phyloP scores from a whole-genome alignment of 2,113 vertebrate genomes.

The Lepisosteus oculatus region DNA sequence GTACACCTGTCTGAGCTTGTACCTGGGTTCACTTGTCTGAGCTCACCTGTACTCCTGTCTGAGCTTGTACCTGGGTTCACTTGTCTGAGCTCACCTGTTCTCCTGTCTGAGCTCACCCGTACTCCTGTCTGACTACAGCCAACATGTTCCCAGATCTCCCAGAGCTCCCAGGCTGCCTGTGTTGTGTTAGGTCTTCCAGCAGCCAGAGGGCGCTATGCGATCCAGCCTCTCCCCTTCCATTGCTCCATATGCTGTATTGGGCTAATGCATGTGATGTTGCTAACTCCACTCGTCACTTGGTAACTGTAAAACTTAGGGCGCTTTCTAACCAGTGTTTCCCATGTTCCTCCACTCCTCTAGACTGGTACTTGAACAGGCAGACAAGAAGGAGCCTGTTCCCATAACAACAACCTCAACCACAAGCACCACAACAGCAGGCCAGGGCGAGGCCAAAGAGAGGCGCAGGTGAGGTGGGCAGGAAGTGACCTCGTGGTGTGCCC shows the following conservation, averaged over 20 bases:
- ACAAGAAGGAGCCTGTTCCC: slow-evolving; percentile 55
- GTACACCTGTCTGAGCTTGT: neutral
- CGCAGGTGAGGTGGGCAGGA: slow-evolving; percentile 58
- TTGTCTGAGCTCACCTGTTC: neutral
- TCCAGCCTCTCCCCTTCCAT: neutral
- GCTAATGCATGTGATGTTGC: no score
- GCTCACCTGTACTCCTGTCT: neutral
- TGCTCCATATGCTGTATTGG: no score
- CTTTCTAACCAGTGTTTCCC: no score
- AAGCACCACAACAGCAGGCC: slow-evolving; percentile 32
- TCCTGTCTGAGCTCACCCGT: neutral
- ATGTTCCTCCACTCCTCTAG: slow-evolving; percentile 30
- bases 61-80: neutral
- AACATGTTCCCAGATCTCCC: no score
- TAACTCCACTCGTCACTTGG: no score
- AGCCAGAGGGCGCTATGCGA: neutral
- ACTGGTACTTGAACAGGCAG: slow-evolving; percentile 64
- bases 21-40: neutral
- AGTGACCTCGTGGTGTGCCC: neutral
- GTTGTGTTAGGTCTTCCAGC: neutral
- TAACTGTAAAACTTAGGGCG: no score
- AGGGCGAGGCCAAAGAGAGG: slow-evolving; percentile 66
- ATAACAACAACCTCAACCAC: slow-evolving; percentile 28
- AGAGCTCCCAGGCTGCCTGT: neutral
- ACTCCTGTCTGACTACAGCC: neutral